A percentile compares a stretch with the other conserved stretches of the same genome.
These are phyloP conservation scores for Drosophila melanosoma DNA, from an alignment of 2,888 invertebrate species.

Conservation along the genomic window DNA sequence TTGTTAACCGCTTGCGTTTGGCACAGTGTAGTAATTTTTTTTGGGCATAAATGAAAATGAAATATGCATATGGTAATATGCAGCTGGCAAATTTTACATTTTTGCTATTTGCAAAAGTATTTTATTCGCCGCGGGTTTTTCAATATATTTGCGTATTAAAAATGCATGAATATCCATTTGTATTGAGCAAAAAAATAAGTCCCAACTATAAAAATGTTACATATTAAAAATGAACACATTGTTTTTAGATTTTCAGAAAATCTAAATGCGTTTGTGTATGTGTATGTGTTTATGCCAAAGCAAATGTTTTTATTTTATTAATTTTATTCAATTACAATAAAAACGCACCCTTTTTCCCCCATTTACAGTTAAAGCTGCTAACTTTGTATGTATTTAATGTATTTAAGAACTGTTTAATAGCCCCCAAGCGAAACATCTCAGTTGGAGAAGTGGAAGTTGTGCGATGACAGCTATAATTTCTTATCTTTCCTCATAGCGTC, in stretches of 20 bases:
- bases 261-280: neutral
- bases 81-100: conserved; percentile 58
- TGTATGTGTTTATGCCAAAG: neutral
- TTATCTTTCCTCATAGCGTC: neutral
- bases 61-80: conserved; percentile 65
- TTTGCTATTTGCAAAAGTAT: conserved; percentile 62
- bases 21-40: conserved; percentile 2
- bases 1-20: neutral
- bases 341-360: neutral
- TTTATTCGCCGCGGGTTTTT: conserved; percentile 39
- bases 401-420: neutral
- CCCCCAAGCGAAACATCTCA: neutral
- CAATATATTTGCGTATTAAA: conserved; percentile 22
- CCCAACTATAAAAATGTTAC: neutral
- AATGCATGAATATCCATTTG: conserved; percentile 22
- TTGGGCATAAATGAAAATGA: conserved; percentile 46
- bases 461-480: no score
- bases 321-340: neutral
- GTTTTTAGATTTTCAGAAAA: neutral
- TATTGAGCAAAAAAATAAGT: neutral
- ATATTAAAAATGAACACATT: neutral
- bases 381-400: neutral
- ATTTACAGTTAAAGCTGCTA: neutral
- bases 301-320: no score
- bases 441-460: neutral